phyloP scores from a whole-genome alignment of 2,113 vertebrate genomes.

The Pristiophorus japonicus region DNA sequence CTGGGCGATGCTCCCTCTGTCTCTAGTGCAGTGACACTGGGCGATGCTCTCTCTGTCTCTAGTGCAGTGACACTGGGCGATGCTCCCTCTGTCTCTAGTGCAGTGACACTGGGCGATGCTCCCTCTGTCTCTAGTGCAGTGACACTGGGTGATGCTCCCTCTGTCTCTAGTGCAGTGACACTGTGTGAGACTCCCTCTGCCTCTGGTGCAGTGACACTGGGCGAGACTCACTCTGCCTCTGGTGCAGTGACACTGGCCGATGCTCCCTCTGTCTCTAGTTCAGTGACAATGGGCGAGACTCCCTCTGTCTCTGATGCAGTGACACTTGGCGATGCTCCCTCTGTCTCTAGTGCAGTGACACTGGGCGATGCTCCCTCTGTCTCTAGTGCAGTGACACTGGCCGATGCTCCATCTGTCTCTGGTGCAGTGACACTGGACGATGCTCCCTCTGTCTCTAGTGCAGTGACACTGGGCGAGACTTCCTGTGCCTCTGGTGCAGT shows the following conservation, averaged over 20 bases:
- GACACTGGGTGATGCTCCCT: not conserved
- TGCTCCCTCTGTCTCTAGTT: not conserved
- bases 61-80: too few species aligned
- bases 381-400: too few species aligned
- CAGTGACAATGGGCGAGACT: not conserved
- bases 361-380: not conserved
- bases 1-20: not conserved
- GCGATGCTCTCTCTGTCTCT: not conserved
- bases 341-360: not conserved
- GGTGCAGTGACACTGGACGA: too few species aligned
- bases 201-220: too few species aligned
- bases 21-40: too few species aligned
- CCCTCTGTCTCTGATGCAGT: not conserved
- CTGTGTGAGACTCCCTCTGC: not conserved
- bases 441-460: not conserved
- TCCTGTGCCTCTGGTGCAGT: not conserved
- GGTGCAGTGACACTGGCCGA: too few species aligned
- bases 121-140: not conserved
- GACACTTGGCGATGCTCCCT: not conserved
- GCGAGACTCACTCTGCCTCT: not conserved
- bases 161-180: not conserved
- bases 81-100: not conserved
- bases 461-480: not conserved
- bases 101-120: not conserved
- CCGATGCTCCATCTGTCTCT: not conserved